Evolutionary conservation across 2,888 invertebrate species (phyloP).

Genomic region (Philhelius pedissequus): DNA sequence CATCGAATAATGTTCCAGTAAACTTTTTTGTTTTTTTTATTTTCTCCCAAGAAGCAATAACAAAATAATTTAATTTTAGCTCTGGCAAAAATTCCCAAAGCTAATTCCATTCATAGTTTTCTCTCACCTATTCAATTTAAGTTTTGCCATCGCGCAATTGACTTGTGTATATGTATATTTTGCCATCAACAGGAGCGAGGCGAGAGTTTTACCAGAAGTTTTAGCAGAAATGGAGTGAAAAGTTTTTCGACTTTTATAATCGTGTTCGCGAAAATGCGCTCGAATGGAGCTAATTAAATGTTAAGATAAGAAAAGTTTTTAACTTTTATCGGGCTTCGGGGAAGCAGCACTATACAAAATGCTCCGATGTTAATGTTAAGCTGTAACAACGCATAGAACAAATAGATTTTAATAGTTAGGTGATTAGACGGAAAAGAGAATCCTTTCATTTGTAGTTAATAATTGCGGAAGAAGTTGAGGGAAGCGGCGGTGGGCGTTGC

Average conservation of each 20-base stretch:
- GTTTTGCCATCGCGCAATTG: slow-evolving; percentile 54
- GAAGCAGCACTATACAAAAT: slow-evolving; percentile 1
- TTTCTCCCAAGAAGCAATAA: slow-evolving; percentile 34
- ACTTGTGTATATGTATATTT: not conserved
- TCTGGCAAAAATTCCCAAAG: not conserved
- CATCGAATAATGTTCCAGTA: not conserved
- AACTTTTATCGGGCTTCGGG: slow-evolving; percentile 30
- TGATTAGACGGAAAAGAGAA: slow-evolving; percentile 60
- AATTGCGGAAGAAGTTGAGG: not conserved
- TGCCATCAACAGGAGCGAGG: not conserved
- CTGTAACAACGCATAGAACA: slow-evolving; percentile 8
- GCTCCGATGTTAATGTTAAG: not conserved
- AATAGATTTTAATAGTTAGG: slow-evolving; percentile 62
- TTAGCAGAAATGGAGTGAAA: slow-evolving; percentile 54
- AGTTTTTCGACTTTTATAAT: slow-evolving; percentile 57
- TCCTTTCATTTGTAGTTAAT: slow-evolving; percentile 45
- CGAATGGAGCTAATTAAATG: slow-evolving; percentile 66
- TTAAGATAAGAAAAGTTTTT: slow-evolving; percentile 58
- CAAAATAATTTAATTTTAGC: slow-evolving; percentile 32
- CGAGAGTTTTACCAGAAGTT: slow-evolving; percentile 34
- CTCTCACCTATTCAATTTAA: slow-evolving; percentile 65
- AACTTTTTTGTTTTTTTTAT: not conserved
- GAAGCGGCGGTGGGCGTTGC: too few species aligned
- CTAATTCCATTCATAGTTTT: slow-evolving; percentile 37
- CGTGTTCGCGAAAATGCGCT: slow-evolving; percentile 54